Evolutionary conservation across 2,797 vertebrate genomes (phyloP).

Genomic region (Takifugu ocellatus): DNA sequence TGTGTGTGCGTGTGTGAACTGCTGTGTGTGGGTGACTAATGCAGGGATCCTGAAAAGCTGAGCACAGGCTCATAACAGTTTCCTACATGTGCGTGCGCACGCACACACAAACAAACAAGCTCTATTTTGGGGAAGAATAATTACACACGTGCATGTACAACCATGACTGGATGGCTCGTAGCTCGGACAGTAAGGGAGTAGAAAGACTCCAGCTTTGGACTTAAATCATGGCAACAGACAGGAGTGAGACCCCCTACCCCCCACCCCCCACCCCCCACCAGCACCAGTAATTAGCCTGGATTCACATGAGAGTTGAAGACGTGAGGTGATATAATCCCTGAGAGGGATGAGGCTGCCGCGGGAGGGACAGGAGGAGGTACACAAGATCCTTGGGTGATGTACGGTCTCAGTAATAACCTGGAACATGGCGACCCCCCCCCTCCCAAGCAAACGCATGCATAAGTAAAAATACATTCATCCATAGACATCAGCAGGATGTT

Average conservation of each 20-base stretch:
- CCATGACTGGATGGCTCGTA: background rate
- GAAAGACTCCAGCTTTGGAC: background rate
- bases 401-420: constrained; percentile 14
- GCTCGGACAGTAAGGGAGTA: constrained; percentile 1
- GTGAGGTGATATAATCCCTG: background rate
- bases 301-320: too few relatives aligned
- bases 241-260: too few relatives aligned
- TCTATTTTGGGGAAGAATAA: constrained; percentile 23
- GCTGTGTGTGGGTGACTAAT: constrained; percentile 36
- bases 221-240: background rate
- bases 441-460: constrained; percentile 22
- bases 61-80: constrained; percentile 10
- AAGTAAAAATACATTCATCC: constrained; percentile 34
- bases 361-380: background rate
- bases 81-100: constrained; percentile 11
- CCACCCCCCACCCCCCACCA: too few relatives aligned
- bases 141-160: constrained; percentile 3
- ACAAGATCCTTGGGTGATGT: constrained; percentile 16
- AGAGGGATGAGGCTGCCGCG: background rate
- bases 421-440: constrained; percentile 33
- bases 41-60: constrained; percentile 31
- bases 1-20: constrained; percentile 9
- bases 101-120: constrained; percentile 14
- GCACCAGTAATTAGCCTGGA: too few relatives aligned
- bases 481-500: constrained; percentile 12